Conservation (phyloP, 2,113 vertebrate species). For the Daboia siamensis region DNA sequence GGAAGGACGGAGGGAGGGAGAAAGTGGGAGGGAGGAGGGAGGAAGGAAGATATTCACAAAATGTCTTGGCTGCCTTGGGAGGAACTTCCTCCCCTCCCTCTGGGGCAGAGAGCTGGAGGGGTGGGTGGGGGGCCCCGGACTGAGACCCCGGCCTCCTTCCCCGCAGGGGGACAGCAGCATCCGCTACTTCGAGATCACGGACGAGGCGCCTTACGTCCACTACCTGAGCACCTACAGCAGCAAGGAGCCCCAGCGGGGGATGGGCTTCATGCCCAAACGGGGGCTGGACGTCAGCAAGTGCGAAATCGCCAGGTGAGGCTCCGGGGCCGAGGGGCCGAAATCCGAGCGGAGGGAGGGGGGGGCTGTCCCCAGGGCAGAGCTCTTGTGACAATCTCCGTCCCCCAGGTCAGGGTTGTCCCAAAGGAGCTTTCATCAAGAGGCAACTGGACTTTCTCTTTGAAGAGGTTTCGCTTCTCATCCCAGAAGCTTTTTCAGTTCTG, state of each 20-base stretch:
- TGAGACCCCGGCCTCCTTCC: background rate
- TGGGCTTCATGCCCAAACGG: conserved; percentile 97
- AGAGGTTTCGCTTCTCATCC: too few species aligned
- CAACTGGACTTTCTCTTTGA: too few species aligned
- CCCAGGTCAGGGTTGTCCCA: too few species aligned
- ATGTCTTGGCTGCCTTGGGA: background rate
- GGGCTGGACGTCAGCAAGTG: conserved; percentile 96
- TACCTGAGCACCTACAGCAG: conserved; percentile 95
- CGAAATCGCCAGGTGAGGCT: conserved; percentile 88
- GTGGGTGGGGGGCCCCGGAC: too few species aligned
- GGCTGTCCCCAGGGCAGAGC: too few species aligned
- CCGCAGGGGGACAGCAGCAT: conserved; percentile 94
- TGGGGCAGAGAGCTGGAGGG: too few species aligned
- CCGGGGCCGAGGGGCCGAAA: accelerated
- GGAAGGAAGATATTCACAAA: too few species aligned
- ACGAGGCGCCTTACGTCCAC: conserved; percentile 89
- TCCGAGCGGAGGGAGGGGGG: background rate
- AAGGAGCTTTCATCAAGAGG: too few species aligned
- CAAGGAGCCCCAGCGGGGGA: conserved; percentile 94
- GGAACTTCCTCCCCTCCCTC: background rate
- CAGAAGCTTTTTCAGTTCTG: too few species aligned
- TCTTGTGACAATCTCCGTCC: too few species aligned
- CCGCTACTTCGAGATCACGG: conserved; percentile 96
- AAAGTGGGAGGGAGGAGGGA: too few species aligned
- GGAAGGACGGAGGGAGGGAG: accelerated